Conservation (phyloP, 2,888 invertebrate species). For the Calameuta pallipes region DNA sequence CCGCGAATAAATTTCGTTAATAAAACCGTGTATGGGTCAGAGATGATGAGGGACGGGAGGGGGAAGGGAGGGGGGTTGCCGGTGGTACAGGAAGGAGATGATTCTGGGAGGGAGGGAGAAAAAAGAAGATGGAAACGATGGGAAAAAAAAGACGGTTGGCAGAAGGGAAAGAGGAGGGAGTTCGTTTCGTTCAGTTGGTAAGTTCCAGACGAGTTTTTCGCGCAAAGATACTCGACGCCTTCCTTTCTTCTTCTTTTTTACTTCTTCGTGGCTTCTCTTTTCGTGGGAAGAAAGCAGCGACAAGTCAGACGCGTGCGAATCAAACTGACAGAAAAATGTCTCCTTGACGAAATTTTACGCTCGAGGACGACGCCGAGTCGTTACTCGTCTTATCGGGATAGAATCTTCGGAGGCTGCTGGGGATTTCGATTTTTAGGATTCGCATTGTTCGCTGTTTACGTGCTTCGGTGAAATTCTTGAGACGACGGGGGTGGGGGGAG, state of each 20-base stretch:
- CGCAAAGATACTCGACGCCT: slow-evolving; percentile 33
- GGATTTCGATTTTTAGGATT: no score
- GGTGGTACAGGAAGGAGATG: neutral
- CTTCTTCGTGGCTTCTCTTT: slow-evolving; percentile 31
- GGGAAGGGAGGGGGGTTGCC: neutral
- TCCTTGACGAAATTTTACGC: neutral
- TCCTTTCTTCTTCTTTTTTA: neutral
- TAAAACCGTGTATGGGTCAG: slow-evolving; percentile 34
- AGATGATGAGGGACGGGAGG: slow-evolving; percentile 13
- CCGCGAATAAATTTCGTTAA: slow-evolving; percentile 44
- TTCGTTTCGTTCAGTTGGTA: slow-evolving; percentile 19
- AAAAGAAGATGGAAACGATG: slow-evolving; percentile 8
- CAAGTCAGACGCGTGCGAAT: slow-evolving; percentile 21
- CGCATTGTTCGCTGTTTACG: no score
- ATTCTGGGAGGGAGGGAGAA: slow-evolving; percentile 7
- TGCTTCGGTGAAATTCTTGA: no score
- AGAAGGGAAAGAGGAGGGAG: slow-evolving; percentile 13
- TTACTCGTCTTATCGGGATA: no score
- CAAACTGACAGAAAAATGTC: neutral
- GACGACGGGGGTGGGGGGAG: no score
- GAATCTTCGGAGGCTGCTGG: no score
- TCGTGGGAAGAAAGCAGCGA: slow-evolving; percentile 52
- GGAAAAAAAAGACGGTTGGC: slow-evolving; percentile 12
- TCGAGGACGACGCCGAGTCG: no score
- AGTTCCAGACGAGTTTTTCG: slow-evolving; percentile 55